Base-by-base conservation (phyloP, 2,797 vertebrate genomes). In the Galago senegalensis region DNA sequence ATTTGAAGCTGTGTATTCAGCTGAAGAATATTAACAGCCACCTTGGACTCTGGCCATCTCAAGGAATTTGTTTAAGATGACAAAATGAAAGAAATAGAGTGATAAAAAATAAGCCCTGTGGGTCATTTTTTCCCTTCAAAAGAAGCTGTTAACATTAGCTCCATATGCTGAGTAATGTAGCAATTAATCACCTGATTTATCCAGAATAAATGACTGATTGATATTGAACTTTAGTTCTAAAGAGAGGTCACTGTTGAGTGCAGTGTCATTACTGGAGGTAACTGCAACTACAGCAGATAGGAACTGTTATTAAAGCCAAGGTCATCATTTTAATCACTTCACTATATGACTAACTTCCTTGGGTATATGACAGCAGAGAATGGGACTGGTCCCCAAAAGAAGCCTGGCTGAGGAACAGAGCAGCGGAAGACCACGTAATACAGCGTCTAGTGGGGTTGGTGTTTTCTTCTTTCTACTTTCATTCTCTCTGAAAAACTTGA, bases 121-220 rank as follows among this genome's bases (percentile, higher is more conserved):
- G 56, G 56, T 94, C 86, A 93, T 85, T 94, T 85, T 93, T 93
- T 76, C 43, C 87, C 14, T 69, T 84, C 13, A 13, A 86, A 95
- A 92, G 58, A 83, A 94, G 60, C 76, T 76, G 34, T 84, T 87
- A 77, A 76, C 27, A 60, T 76, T 87, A 76, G 60, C 69, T 93
- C 21, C 37, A 43, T 63, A 20, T 73, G 76, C 90, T 89, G 79
- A 91, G 27, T 82, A 82, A 89, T 92, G 20, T 91, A 73, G 67
- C 81, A 94, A 60, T 97, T 87, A 95, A 95, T 97, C 80, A 92
- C 49, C 43, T 81, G 70, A 82, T 31, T 76, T 79, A 65, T 72
- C 67, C 34, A 91, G 69, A 92, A 89, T 79, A 94, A 83, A 86
- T 93, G 53, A 88, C 27, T 86, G 92, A 85, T 80, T 94, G 87